A percentile compares a stretch with the other conserved stretches of the same genome.
Evolutionary conservation across 2,888 invertebrate genomes (phyloP).

Genomic region (Lasioglossum leucozonium): DNA sequence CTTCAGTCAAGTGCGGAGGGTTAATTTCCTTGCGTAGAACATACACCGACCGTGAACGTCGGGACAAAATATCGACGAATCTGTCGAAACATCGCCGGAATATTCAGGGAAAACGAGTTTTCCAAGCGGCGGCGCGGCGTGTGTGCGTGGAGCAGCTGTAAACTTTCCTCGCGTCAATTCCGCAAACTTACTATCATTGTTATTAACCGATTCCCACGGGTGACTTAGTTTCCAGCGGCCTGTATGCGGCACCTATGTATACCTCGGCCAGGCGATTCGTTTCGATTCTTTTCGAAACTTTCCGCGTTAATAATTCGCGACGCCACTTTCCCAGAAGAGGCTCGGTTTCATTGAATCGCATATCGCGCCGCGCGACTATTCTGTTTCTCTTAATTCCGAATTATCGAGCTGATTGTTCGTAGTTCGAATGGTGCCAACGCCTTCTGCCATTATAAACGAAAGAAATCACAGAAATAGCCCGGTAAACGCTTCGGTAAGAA

Average conservation of each 20-base stretch:
- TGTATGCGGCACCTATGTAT: slow-evolving; percentile 18
- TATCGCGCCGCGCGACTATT: not conserved
- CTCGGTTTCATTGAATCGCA: not conserved
- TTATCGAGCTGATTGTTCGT: not conserved
- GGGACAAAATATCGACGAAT: not conserved
- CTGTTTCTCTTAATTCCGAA: not conserved
- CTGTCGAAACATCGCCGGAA: not conserved
- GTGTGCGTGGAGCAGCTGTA: slow-evolving; percentile 28
- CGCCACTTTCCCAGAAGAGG: not conserved
- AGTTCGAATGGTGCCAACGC: not conserved
- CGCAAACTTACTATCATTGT: slow-evolving; percentile 31
- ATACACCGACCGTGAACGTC: not conserved
- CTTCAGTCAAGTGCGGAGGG: not conserved
- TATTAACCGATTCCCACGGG: slow-evolving; percentile 29
- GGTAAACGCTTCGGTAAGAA: not conserved
- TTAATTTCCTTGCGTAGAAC: not conserved
- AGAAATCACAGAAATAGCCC: not conserved
- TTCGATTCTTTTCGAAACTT: slow-evolving; percentile 20
- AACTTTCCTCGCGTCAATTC: slow-evolving; percentile 32
- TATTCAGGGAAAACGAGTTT: slow-evolving; percentile 13
- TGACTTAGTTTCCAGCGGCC: slow-evolving; percentile 28
- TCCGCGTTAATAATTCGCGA: slow-evolving; percentile 44
- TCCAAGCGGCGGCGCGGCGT: not conserved
- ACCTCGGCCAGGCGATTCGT: slow-evolving; percentile 18
- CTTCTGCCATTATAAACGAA: not conserved